Evolutionary conservation across 1,140 invertebrate genomes (phyloP), one percentile per base, ranked within the genome.

Genomic region (Diuraphis noxia): DNA sequence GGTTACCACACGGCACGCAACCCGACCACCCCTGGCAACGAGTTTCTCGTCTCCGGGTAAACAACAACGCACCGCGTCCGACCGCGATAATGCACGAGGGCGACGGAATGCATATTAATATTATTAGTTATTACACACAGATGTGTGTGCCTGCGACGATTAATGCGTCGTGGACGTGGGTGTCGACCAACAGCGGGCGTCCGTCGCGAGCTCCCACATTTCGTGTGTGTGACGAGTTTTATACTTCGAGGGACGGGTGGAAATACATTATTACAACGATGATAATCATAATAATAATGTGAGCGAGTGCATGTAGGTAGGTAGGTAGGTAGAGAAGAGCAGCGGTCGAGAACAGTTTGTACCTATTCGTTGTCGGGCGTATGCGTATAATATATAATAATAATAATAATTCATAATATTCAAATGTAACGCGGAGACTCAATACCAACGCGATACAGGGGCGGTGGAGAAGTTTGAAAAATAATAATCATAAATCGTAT

Each of bases 201-300:
- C 25, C 77, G 36, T 36, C 36, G 8, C 36, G 63, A 25, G 88
- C 56, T 43, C 88, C 56, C 63, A 89, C 88, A 72, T 56, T 90
- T 41, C 88, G 63, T 88, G 56, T 72, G 56, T 34, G 36, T 40
- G 52, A 63, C 34, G 49, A 40, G 25, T 63, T 56, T 72, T 72
- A 72, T 72, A n/a, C 34, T 72, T 41, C 63, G n/a, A 89, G 88
- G 88, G 63, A 79, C 88, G n/a, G 40, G 88, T 89, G 19, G 88
- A 63, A 43, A 63, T 77, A 77, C 36, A 25, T 81, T 17, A n/a
- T n/a, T 17, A 72, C 34, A 30, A 38, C 21, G 34, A 79, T 79
- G 23, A 38, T 79, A 79, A 79, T 77, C 34, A 72, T 34, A 30
- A 21, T 34, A 84, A n/a, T 19, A 85, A 46, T 10, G 41, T 46